Conservation (phyloP, 2,888 invertebrate genomes). For the Troides helena region DNA sequence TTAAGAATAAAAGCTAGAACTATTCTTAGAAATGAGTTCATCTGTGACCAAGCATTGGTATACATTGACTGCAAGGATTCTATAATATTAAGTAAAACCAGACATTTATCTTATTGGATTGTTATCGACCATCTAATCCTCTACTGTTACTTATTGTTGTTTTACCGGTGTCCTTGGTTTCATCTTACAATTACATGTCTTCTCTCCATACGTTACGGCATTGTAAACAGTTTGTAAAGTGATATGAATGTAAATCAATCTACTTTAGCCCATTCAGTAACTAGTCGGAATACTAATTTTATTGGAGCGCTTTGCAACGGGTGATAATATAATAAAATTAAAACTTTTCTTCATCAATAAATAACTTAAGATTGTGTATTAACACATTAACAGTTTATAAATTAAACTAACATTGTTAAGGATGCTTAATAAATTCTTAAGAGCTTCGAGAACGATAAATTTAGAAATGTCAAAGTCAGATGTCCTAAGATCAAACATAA, state of each 20-base stretch:
- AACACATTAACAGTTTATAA: too few relatives aligned
- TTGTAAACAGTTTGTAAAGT: slow-evolving; percentile 7
- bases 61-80: slow-evolving; percentile 6
- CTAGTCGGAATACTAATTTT: slow-evolving; percentile 4
- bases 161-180: slow-evolving; percentile 20
- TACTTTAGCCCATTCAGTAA: background rate
- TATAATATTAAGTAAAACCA: slow-evolving; percentile 8
- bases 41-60: slow-evolving; percentile 6
- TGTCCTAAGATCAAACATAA: too few relatives aligned
- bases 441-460: too few relatives aligned
- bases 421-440: too few relatives aligned
- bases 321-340: background rate
- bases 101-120: slow-evolving; percentile 17
- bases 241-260: slow-evolving; percentile 25
- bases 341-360: too few relatives aligned
- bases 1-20: background rate
- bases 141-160: slow-evolving; percentile 8
- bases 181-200: slow-evolving; percentile 8
- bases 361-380: too few relatives aligned
- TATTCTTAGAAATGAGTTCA: slow-evolving; percentile 24
- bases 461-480: too few relatives aligned
- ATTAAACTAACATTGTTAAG: too few relatives aligned
- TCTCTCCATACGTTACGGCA: slow-evolving; percentile 1
- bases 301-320: background rate
- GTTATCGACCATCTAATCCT: slow-evolving; percentile 24